Conservation (phyloP, 1,140 invertebrate genomes). For the Whitmania pigra region DNA sequence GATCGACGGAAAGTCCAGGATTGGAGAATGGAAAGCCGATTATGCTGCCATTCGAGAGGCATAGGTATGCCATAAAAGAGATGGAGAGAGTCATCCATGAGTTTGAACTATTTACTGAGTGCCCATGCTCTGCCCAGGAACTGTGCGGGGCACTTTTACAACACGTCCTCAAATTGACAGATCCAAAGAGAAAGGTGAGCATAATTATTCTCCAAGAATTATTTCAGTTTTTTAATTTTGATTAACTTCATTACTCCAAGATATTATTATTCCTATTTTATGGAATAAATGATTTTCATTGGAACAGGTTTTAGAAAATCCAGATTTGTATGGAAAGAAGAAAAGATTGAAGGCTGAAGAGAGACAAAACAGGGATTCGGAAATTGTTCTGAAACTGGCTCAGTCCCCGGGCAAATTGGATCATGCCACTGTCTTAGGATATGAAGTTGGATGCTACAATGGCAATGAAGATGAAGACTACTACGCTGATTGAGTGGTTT, state of each 20-base stretch:
- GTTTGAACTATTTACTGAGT: slow-evolving; percentile 38
- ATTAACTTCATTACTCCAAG: background rate
- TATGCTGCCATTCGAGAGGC: slow-evolving; percentile 40
- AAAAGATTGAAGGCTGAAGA: slow-evolving; percentile 32
- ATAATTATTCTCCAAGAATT: slow-evolving; percentile 14
- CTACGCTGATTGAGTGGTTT: slow-evolving; percentile 7
- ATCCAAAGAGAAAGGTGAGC: slow-evolving; percentile 38
- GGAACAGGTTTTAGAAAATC: slow-evolving; percentile 33
- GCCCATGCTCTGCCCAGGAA: slow-evolving; percentile 39
- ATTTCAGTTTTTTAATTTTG: background rate
- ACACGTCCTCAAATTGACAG: slow-evolving; percentile 39
- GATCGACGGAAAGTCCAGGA: background rate
- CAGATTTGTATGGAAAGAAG: slow-evolving; percentile 35
- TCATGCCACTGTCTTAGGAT: slow-evolving; percentile 74
- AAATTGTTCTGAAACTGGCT: slow-evolving; percentile 39
- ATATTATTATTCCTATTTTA: background rate
- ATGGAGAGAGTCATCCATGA: slow-evolving; percentile 43
- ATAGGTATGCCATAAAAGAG: slow-evolving; percentile 41
- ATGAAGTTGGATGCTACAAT: slow-evolving; percentile 49
- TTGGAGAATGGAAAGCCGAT: slow-evolving; percentile 33
- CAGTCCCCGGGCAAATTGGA: slow-evolving; percentile 78
- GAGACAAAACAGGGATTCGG: slow-evolving; percentile 34
- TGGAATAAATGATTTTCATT: background rate
- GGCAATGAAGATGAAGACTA: slow-evolving; percentile 26
- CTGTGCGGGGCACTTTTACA: slow-evolving; percentile 40